Evolutionary conservation across 1,140 invertebrate genomes (phyloP), one percentile per base, ranked within the genome.

Genomic region (Leptinotarsa defecta): DNA sequence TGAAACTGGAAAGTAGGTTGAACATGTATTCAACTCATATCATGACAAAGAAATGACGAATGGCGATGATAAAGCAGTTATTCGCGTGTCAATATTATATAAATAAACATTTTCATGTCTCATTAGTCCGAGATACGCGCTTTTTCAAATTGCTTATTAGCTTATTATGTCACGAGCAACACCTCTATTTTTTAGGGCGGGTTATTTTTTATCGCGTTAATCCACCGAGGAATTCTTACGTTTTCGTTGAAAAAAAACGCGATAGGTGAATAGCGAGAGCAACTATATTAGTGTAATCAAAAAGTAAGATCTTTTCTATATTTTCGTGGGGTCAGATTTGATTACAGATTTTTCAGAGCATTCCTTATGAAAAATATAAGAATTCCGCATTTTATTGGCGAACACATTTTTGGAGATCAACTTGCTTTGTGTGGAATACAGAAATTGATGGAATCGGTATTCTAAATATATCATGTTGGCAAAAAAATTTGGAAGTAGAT

Each of bases 41-140:
- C 69, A 57, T 71, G 48, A 61, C 15, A 8, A 57, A 48, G n/a
- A 17, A 48, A 57, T 22, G 48, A 48, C 34, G 48, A 71, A 71
- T 27, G 20, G 34, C 49, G 19, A 57, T 71, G 69, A 71, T 71
- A 71, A 57, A 71, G 69, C 69, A 20, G 48, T 61, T 52, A 71
- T 57, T 71, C 48, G 69, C 69, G 69, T 71, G 69, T 57, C 69
- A 71, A 71, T 71, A 57, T 61, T 22, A 71, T 71, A 71, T 71
- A 71, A 71, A 71, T 71, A 71, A 71, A 71, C 49, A 71, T 71
- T 71, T 71, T 71, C 69, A 71, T 71, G 69, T 71, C 69, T 71
- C 69, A 71, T 71, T 71, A 71, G 69, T 71, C 8, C 69, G 48
- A 71, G 69, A 71, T 71, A 71, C 69, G 69, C n/a, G 69, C 69